phyloP scores from a whole-genome alignment of 1,140 invertebrate species.

The Holotrichia oblita region DNA sequence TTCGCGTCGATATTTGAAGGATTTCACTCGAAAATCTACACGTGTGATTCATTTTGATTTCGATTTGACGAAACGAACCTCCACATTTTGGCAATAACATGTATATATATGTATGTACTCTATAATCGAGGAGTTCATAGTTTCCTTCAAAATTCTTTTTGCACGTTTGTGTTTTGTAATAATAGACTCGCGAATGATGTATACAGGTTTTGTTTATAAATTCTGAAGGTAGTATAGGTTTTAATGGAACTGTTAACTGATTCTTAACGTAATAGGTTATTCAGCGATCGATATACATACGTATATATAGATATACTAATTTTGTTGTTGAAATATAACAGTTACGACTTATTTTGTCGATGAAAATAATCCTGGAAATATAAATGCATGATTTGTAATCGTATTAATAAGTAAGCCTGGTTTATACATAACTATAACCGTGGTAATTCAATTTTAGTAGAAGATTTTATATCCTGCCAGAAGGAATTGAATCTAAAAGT shows the following conservation, averaged over 20 bases:
- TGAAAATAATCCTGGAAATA: neutral
- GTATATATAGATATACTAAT: too few relatives aligned
- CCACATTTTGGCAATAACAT: neutral
- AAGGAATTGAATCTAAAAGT: too few relatives aligned
- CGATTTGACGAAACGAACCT: neutral
- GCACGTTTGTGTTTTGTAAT: neutral
- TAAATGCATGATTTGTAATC: neutral
- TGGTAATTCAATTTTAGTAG: too few relatives aligned
- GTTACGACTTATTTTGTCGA: slow-evolving; percentile 15
- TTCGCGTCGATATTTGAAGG: neutral
- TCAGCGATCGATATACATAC: neutral
- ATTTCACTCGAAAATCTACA: neutral
- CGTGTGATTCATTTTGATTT: slow-evolving; percentile 8
- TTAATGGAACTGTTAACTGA: slow-evolving; percentile 11
- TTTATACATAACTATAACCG: too few relatives aligned
- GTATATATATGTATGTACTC: neutral
- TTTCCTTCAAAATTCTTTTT: neutral
- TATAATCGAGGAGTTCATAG: neutral
- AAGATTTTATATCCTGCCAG: too few relatives aligned
- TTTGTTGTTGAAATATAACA: neutral
- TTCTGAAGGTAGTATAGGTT: slow-evolving; percentile 2
- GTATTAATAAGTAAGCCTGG: too few relatives aligned
- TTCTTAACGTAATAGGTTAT: neutral
- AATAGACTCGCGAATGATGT: slow-evolving; percentile 20
- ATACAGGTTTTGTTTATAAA: slow-evolving; percentile 9